A percentile compares a stretch with the other conserved stretches of the same genome.
Evolutionary conservation across 2,888 invertebrate genomes (phyloP).

Genomic region (Piscicola geometra): DNA sequence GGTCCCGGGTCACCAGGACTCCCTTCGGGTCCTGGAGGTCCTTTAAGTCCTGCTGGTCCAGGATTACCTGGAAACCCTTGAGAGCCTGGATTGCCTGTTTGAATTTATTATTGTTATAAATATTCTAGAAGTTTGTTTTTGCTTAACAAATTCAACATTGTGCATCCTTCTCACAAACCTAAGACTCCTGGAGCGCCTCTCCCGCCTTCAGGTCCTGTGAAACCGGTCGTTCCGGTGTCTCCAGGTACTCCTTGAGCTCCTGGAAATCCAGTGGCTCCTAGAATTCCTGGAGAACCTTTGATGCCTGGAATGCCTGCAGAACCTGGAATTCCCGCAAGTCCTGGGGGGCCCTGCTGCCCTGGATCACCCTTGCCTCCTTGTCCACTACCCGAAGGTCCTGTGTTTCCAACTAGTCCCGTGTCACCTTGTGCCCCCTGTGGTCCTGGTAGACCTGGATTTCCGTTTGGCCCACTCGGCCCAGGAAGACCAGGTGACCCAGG

Average conservation of each 20-base stretch:
- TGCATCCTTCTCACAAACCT: background rate
- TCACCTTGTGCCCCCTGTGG: background rate
- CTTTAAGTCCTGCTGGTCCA: background rate
- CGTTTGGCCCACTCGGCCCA: slow-evolving; percentile 2
- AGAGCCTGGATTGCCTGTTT: background rate
- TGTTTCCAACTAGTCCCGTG: slow-evolving; percentile 1
- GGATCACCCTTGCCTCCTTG: background rate
- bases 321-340: background rate
- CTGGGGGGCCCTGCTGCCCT: background rate
- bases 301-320: background rate
- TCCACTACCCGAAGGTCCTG: slow-evolving; percentile 1
- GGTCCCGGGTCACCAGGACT: background rate
- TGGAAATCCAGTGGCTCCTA: background rate
- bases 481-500: slow-evolving; percentile 20
- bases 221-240: background rate
- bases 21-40: background rate
- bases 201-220: background rate
- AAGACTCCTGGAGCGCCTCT: background rate
- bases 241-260: background rate
- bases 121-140: too few species aligned
- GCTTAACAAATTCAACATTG: too few species aligned
- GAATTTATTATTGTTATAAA: too few species aligned
- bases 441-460: background rate
- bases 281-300: background rate
- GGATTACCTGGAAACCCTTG: background rate